Evolutionary conservation across 2,888 invertebrate species (phyloP).

Genomic region (Ametastegia equiseti): DNA sequence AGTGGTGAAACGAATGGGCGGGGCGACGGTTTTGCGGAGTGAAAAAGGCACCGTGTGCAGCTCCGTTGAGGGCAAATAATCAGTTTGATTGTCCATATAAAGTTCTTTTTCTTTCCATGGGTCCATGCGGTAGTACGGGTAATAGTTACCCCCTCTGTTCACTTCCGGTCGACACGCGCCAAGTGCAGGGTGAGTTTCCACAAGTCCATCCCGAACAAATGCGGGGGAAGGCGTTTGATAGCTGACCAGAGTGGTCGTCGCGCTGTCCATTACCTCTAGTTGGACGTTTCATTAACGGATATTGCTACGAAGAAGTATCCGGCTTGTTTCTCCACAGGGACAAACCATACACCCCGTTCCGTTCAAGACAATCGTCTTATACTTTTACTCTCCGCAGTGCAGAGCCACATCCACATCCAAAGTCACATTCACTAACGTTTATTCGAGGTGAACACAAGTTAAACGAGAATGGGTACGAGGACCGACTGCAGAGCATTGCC

Average conservation of each 20-base stretch:
- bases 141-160: no score
- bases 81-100: constrained; percentile 40
- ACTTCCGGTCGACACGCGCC: constrained; percentile 22
- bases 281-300: constrained; percentile 66
- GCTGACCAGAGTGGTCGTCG: constrained; percentile 51
- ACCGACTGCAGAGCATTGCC: neutral
- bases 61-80: constrained; percentile 22
- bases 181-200: constrained; percentile 19
- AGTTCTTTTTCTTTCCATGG: constrained; percentile 2
- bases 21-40: neutral
- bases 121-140: neutral
- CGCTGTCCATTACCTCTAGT: constrained; percentile 53
- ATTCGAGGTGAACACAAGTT: neutral
- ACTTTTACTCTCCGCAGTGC: neutral
- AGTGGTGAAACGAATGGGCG: neutral
- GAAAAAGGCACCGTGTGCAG: neutral
- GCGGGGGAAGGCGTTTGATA: constrained; percentile 43
- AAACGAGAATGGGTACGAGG: neutral
- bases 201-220: constrained; percentile 31
- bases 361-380: constrained; percentile 7
- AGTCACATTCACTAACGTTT: neutral
- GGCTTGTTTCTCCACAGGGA: constrained; percentile 32
- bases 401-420: neutral
- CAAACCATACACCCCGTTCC: neutral
- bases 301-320: constrained; percentile 56